A percentile compares a stretch with the other conserved stretches of the same genome.
Conservation (phyloP, 2,797 vertebrate species). For the Anguilla anguilla region DNA sequence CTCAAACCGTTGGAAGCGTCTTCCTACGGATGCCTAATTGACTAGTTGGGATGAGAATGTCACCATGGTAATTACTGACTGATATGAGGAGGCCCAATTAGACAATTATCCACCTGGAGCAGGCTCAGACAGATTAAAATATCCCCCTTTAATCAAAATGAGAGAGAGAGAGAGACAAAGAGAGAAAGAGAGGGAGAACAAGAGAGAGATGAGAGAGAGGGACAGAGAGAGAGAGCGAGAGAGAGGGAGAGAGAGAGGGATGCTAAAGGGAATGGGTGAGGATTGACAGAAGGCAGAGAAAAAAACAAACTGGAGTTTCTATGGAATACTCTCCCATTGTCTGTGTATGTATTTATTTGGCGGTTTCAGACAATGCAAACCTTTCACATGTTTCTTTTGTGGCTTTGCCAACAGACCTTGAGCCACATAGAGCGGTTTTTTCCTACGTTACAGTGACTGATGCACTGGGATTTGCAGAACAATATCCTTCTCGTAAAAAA, state of each 20-base stretch:
- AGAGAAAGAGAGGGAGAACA: too few species aligned
- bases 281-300: not conserved
- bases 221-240: too few species aligned
- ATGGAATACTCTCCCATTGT: not conserved
- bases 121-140: not conserved
- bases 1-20: not conserved
- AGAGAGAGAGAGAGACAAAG: not conserved
- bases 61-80: conserved; percentile 17
- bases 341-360: not conserved
- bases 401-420: conserved; percentile 22
- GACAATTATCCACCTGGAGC: conserved; percentile 13
- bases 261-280: conserved; percentile 11
- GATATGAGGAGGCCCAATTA: conserved; percentile 20
- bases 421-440: conserved; percentile 34
- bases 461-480: not conserved
- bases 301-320: not conserved
- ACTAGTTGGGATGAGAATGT: conserved; percentile 9
- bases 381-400: not conserved
- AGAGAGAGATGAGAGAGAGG: too few species aligned
- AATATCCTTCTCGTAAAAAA: not conserved
- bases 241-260: too few species aligned
- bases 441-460: conserved; percentile 38
- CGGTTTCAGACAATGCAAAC: not conserved
- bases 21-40: conserved; percentile 10
- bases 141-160: conserved; percentile 14